A percentile compares a stretch with the other conserved stretches of the same genome.
Conservation (phyloP, 2,888 invertebrate species). For the Scaptomyza parva region DNA sequence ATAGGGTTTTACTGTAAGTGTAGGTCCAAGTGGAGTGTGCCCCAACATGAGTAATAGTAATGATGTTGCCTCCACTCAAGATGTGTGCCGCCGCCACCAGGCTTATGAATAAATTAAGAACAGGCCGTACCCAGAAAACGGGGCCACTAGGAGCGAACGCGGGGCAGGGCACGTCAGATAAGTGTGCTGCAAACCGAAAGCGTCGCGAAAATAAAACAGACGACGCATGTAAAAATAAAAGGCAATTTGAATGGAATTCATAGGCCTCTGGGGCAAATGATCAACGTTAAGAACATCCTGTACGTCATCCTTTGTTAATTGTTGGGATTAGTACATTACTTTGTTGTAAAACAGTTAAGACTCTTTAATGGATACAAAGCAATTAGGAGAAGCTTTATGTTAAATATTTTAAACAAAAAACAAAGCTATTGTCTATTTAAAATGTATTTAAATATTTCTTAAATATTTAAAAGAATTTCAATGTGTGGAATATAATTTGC, state of each 20-base stretch:
- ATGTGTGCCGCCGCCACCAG: slow-evolving; percentile 65
- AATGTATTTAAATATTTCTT: background rate
- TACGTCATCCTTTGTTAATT: slow-evolving; percentile 1
- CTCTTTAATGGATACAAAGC: background rate
- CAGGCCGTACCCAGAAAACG: slow-evolving; percentile 38
- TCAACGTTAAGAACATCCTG: slow-evolving; percentile 44
- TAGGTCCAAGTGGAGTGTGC: slow-evolving; percentile 43
- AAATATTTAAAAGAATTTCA: too few species aligned
- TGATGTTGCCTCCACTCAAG: slow-evolving; percentile 73
- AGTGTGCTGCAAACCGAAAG: slow-evolving; percentile 25
- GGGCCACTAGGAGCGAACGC: slow-evolving; percentile 14
- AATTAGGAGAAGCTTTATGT: background rate
- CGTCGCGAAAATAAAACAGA: slow-evolving; percentile 67
- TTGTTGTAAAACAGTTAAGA: background rate
- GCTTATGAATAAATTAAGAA: slow-evolving; percentile 81
- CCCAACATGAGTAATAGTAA: slow-evolving; percentile 76
- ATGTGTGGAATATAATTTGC: too few species aligned
- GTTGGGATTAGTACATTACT: background rate
- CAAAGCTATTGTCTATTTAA: background rate
- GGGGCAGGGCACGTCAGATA: background rate
- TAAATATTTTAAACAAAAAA: background rate
- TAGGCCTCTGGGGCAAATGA: slow-evolving; percentile 26
- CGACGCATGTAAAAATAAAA: slow-evolving; percentile 51
- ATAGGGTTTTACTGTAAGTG: slow-evolving; percentile 18
- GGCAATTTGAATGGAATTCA: slow-evolving; percentile 72